Evolutionary conservation across 2,797 vertebrate genomes (phyloP).

Genomic region (Phrynocephalus vlangalii): DNA sequence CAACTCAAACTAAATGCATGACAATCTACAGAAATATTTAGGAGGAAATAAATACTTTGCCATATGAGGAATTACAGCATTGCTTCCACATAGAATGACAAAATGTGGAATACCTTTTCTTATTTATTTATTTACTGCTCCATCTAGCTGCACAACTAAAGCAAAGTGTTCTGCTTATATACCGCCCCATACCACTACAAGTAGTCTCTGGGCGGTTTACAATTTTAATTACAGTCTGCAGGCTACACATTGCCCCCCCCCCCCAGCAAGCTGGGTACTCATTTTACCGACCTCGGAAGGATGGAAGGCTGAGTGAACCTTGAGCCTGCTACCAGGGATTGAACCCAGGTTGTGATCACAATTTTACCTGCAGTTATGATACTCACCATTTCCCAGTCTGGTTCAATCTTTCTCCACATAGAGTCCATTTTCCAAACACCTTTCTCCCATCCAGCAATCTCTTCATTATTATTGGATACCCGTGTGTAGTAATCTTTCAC

Average conservation of each 20-base stretch:
- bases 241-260: too few species aligned
- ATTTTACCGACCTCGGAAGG: too few species aligned
- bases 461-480: conserved; percentile 82
- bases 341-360: too few species aligned
- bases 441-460: conserved; percentile 86
- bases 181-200: too few species aligned
- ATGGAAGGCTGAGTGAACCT: too few species aligned
- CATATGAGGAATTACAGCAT: not conserved
- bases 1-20: conserved; percentile 25
- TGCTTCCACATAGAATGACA: not conserved
- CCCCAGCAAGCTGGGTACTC: too few species aligned
- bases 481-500: conserved; percentile 87
- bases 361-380: not conserved
- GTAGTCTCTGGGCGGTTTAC: too few species aligned
- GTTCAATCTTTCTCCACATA: conserved; percentile 90
- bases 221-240: too few species aligned
- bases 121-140: not conserved
- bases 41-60: not conserved
- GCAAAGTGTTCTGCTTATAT: too few species aligned
- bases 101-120: not conserved
- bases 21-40: conserved; percentile 9
- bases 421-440: conserved; percentile 88
- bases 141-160: too few species aligned
- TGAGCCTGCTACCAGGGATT: too few species aligned
- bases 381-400: conserved; percentile 95